Base-by-base conservation (phyloP, 2,888 invertebrate species). In the Hypsopygia costalis region DNA sequence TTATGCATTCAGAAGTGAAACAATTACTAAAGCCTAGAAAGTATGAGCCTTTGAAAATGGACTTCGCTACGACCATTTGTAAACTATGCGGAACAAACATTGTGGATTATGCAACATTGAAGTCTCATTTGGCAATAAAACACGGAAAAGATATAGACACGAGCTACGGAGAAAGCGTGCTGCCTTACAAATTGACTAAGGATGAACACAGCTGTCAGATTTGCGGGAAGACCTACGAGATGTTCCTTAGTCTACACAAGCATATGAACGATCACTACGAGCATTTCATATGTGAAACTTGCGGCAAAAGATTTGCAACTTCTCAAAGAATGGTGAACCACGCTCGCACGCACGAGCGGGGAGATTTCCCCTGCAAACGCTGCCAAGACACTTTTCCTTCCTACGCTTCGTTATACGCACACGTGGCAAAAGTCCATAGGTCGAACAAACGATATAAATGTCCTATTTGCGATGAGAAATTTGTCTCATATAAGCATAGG, bases 211-310 rank as follows among this genome's bases (percentile, higher is more conserved):
- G 66, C 12, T 88, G 87, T 43, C 85, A 83, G 44, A 68, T 86
- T 3, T 88, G 87, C 44, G 83, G 85, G 0, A 81, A 85, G 36
- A 66, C 70, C 0, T 88, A 88, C 51, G 86, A 87, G 48, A 77
- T 81, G 76, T 88, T 88, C 43, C 57, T 86, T 0, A 82, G 78
- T 12, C 61, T 88, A 1, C 87, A 87, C 57, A 83, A 79, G 42
- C 88, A 88, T 25, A 88, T 88, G 87, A 87, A 87, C 30, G 79
- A 80, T 20, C 88, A 88, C 47, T 88, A 79, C 46, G 81, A 85
- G 7, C 83, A 85, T 43, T 85, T 70, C 42, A 83, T 88, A 1
- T 88, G 88, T 33, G 87, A 87, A 47, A 82, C 75, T n/a, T 88
- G 88, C 36, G 88, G 88, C 0, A 87, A 87, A 49, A 51, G 77